A percentile compares a stretch with the other conserved stretches of the same genome.
Evolutionary conservation across 2,113 vertebrate species (phyloP).

Genomic region (Taxidea taxus): DNA sequence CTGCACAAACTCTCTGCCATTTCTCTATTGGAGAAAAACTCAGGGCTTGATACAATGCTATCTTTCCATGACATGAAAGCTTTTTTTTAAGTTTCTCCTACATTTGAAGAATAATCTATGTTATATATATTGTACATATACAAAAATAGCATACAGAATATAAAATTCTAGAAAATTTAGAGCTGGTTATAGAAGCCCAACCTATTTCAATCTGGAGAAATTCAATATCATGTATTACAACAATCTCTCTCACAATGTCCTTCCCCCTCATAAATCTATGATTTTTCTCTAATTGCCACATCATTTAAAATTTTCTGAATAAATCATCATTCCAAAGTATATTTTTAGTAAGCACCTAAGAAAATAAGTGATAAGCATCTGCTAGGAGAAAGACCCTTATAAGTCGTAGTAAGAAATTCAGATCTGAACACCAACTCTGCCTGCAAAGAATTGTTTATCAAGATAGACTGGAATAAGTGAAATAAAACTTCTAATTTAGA

Average conservation of each 20-base stretch:
- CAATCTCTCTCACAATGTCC: neutral
- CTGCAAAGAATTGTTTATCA: neutral
- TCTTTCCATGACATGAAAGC: neutral
- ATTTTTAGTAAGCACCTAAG: neutral
- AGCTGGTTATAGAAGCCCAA: neutral
- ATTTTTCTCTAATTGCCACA: neutral
- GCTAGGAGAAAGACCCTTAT: neutral
- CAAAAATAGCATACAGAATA: neutral
- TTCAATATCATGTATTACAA: neutral
- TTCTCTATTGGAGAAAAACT: neutral
- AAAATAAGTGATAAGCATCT: neutral
- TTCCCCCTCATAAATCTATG: neutral
- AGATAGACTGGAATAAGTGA: neutral
- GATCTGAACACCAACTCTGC: neutral
- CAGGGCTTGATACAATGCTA: neutral
- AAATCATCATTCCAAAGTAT: slow-evolving; percentile 5
- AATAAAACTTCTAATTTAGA: neutral
- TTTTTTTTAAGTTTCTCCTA: neutral
- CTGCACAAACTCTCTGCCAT: neutral
- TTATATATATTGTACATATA: neutral
- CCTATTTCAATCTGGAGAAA: neutral
- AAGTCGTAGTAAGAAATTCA: neutral
- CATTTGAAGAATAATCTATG: neutral
- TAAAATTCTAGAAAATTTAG: neutral
- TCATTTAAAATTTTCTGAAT: neutral